These are phyloP conservation scores for Propithecus perrieri DNA, from an alignment of 2,797 vertebrate species.

Conservation along the genomic window DNA sequence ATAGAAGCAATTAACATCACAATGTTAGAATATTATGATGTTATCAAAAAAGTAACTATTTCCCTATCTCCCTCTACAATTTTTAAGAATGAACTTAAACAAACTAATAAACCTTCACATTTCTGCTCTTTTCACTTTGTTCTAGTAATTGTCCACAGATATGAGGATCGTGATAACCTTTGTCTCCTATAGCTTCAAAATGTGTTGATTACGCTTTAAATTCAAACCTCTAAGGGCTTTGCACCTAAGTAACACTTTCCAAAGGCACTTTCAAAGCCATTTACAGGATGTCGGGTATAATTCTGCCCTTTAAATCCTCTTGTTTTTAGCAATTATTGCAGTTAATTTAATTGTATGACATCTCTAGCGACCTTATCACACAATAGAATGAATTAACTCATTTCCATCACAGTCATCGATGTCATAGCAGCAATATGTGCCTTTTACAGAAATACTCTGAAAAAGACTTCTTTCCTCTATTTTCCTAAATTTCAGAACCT, in stretches of 20 bases:
- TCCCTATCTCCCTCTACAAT: not conserved
- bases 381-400: not conserved
- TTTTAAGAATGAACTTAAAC: not conserved
- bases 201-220: not conserved
- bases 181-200: not conserved
- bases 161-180: not conserved
- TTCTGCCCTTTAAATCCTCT: slow-evolving; percentile 1
- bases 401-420: not conserved
- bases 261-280: slow-evolving; percentile 16
- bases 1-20: not conserved
- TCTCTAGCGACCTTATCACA: slow-evolving; percentile 30
- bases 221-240: not conserved
- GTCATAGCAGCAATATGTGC: not conserved
- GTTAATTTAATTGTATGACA: not conserved
- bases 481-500: slow-evolving; percentile 22
- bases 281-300: slow-evolving; percentile 8
- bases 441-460: not conserved
- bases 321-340: not conserved
- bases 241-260: not conserved
- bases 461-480: not conserved
- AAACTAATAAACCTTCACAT: not conserved
- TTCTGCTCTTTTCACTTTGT: not conserved
- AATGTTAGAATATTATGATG: not conserved
- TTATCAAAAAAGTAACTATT: not conserved
- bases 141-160: not conserved